Evolutionary conservation across 1,140 invertebrate species (phyloP).

Genomic region (Papilio helenus): DNA sequence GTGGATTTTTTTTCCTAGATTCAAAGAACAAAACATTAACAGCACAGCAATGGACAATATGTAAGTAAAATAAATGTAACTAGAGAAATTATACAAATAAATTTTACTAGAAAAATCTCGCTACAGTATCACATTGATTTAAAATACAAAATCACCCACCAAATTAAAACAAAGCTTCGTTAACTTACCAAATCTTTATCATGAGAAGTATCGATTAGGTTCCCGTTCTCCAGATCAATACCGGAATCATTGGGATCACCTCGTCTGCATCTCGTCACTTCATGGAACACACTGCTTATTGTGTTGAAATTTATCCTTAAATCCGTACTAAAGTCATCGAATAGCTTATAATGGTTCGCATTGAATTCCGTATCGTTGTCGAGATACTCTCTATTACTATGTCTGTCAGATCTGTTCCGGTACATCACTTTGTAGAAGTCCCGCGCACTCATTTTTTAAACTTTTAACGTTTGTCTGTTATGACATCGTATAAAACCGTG

Average conservation of each 20-base stretch:
- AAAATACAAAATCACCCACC: background rate
- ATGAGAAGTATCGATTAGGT: conserved; percentile 65
- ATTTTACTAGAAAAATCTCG: background rate
- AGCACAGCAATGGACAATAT: background rate
- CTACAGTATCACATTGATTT: background rate
- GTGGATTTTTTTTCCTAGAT: background rate
- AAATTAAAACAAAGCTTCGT: background rate
- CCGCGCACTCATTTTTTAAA: conserved; percentile 67
- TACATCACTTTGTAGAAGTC: conserved; percentile 76
- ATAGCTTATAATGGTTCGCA: conserved; percentile 77
- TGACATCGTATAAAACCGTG: conserved; percentile 21
- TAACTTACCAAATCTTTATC: conserved; percentile 76
- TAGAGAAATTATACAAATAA: background rate
- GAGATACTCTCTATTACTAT: conserved; percentile 58
- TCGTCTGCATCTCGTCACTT: conserved; percentile 60
- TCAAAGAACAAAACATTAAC: background rate
- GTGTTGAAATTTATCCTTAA: conserved; percentile 71
- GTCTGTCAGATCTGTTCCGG: conserved; percentile 56
- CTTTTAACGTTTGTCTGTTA: conserved; percentile 39
- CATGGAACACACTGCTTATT: conserved; percentile 65
- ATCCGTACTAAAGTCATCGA: conserved; percentile 75
- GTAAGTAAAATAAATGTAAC: background rate
- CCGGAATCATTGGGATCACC: conserved; percentile 74
- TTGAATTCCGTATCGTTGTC: conserved; percentile 79
- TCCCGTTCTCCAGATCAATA: conserved; percentile 78